Conservation (phyloP, 2,113 vertebrate species). For the Progne subis region DNA sequence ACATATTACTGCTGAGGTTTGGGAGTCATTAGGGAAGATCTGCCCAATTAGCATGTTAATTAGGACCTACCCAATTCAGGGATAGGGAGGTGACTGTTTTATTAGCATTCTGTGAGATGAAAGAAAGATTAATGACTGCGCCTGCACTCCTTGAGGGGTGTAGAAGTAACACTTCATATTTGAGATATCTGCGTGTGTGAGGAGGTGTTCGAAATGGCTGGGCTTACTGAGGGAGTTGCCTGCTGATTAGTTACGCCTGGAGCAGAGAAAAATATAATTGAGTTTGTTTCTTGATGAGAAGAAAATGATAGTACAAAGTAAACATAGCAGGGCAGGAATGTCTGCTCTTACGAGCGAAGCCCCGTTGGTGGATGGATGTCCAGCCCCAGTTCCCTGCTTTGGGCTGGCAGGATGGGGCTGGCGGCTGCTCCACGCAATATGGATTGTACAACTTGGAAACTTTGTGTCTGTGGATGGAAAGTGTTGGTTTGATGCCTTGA, state of each 20-base stretch:
- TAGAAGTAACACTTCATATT: slow-evolving; percentile 10
- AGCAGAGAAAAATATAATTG: slow-evolving; percentile 37
- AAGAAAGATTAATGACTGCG: slow-evolving; percentile 60
- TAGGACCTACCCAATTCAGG: slow-evolving; percentile 36
- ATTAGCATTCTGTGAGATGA: slow-evolving; percentile 52
- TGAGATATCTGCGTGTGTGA: neutral
- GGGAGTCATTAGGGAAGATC: slow-evolving; percentile 59
- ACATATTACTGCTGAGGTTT: slow-evolving; percentile 55
- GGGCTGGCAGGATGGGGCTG: neutral
- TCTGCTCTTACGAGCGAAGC: neutral
- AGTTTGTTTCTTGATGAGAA: slow-evolving; percentile 51
- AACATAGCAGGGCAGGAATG: neutral
- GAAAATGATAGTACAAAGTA: neutral
- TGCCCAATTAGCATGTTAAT: slow-evolving; percentile 68
- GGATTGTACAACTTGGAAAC: accelerated
- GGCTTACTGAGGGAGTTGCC: neutral
- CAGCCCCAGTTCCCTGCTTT: neutral
- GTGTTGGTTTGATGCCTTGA: neutral
- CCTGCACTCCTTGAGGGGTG: slow-evolving; percentile 17
- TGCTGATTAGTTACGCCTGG: slow-evolving; percentile 11
- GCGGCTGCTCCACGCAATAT: accelerated
- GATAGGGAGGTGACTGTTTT: slow-evolving; percentile 54
- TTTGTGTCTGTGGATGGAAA: neutral
- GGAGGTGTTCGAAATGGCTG: slow-evolving; percentile 1
- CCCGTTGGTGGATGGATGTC: accelerated